Evolutionary conservation across 2,113 vertebrate species (phyloP).

Genomic region (Rhinoderma darwinii): DNA sequence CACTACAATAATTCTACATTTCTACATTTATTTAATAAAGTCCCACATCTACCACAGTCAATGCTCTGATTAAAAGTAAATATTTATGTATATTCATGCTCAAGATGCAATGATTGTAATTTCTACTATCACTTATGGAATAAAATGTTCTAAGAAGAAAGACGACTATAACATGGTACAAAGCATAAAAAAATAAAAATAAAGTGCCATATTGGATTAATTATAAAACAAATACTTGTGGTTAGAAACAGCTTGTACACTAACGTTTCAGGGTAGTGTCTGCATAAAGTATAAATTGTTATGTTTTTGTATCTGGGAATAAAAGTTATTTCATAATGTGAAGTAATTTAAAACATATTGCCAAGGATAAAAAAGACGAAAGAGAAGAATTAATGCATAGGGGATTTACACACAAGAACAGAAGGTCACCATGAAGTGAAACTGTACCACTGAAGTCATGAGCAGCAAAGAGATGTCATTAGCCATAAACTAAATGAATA

Average conservation of each 20-base stretch:
- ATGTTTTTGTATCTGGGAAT: slow-evolving; percentile 8
- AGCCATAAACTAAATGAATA: slow-evolving; percentile 36
- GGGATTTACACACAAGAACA: slow-evolving; percentile 15
- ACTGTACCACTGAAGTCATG: slow-evolving; percentile 7
- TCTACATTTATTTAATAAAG: background rate
- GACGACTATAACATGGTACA: background rate
- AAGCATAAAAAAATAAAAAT: background rate
- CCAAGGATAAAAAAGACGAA: background rate
- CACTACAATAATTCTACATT: no score
- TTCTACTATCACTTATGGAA: background rate
- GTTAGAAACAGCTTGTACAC: slow-evolving; percentile 10
- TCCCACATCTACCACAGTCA: background rate
- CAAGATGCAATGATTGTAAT: background rate
- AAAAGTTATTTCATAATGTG: slow-evolving; percentile 24
- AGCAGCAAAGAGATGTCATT: background rate
- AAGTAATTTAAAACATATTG: slow-evolving; percentile 38
- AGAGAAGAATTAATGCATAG: background rate
- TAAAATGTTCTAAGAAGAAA: background rate
- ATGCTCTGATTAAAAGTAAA: background rate
- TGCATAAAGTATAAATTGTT: slow-evolving; percentile 32
- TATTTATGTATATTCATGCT: background rate
- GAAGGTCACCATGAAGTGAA: slow-evolving; percentile 31
- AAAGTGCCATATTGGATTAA: background rate
- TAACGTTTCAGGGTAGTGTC: slow-evolving; percentile 20
- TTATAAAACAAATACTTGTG: slow-evolving; percentile 9